Base-by-base conservation (phyloP, 2,113 vertebrate genomes). In the Tricholaema leucomelas region DNA sequence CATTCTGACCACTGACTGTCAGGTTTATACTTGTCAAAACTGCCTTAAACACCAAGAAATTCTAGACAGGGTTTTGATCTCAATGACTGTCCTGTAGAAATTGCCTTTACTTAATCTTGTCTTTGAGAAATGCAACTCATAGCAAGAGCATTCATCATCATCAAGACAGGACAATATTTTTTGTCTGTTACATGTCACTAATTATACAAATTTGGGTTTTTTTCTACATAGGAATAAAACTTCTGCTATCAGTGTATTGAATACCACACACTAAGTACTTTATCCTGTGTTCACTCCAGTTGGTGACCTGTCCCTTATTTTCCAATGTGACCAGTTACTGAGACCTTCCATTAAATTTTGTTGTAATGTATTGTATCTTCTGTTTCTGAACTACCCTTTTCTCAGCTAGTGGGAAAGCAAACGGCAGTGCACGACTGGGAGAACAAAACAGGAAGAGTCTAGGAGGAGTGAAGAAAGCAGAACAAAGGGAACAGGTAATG, bases 1-100 rank as follows among this genome's bases (percentile, higher is more conserved):
- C 88, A 65, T 95, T 92, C 90, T 96, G 85, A 94, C 90, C 85
- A 92, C 21, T 59, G 88, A 88, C 81, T 85, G 91, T 96, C 88
- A 94, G 56, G 80, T 92, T 84, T 92, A 33, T 61, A 50, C 83
- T 90, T 71, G 61, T 93, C 93, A 96, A 91, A 94, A 48, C 46
- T 78, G 67, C 33, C 64, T 85, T 10, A 92, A 38, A 85, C 69
- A 88, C 54, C 54, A 64, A 75, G 83, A 83, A 92, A 67, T 75
- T 95, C 81, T 46, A 71, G 91, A 69, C 50, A 78, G 60, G 52
- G 52, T 72, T 85, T 81, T 91, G 74, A 83, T 82, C 76, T 77
- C 28, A 48, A 80, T n/a, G 63, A 85, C 63, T 56, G 24, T 82
- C 9, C 12, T 54, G 59, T 28, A 72, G 67, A 82, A 92, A 92